Evolutionary conservation across 2,797 vertebrate species (phyloP).

Genomic region (Halcyon leucocephala): DNA sequence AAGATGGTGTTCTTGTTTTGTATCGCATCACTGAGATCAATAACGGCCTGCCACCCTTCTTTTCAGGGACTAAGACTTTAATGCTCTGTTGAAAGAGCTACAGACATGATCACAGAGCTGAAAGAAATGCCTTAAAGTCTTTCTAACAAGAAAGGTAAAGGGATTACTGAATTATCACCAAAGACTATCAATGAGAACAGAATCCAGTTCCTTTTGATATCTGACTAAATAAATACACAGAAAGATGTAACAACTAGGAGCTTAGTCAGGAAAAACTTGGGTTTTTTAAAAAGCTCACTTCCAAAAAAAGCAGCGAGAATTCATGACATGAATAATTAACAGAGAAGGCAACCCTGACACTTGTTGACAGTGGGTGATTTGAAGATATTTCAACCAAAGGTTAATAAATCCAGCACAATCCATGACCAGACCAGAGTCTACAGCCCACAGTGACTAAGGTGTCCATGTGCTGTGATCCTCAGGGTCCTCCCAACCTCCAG

Average conservation of each 20-base stretch:
- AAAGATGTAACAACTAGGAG: fast-evolving
- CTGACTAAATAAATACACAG: background rate
- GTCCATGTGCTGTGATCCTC: background rate
- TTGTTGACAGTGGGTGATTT: background rate
- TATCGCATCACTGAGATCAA: background rate
- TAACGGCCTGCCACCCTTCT: background rate
- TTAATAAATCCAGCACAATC: background rate
- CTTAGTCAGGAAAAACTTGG: background rate
- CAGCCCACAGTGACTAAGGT: background rate
- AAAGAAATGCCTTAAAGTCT: background rate
- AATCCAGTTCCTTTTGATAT: background rate
- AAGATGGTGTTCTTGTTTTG: background rate
- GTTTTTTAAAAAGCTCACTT: background rate
- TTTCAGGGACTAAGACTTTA: background rate
- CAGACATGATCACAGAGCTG: background rate
- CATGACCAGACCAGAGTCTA: background rate
- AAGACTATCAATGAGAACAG: background rate
- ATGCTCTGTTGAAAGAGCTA: background rate
- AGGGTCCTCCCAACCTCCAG: fast-evolving
- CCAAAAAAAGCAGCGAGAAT: background rate
- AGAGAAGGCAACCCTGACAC: background rate
- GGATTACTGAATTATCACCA: background rate
- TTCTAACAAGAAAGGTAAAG: background rate
- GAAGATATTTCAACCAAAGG: background rate
- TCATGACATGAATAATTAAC: background rate